A percentile compares a stretch with the other conserved stretches of the same genome.
These are phyloP conservation scores for Pteropus alecto DNA, from an alignment of 2,113 vertebrate genomes.

Conservation along the genomic window DNA sequence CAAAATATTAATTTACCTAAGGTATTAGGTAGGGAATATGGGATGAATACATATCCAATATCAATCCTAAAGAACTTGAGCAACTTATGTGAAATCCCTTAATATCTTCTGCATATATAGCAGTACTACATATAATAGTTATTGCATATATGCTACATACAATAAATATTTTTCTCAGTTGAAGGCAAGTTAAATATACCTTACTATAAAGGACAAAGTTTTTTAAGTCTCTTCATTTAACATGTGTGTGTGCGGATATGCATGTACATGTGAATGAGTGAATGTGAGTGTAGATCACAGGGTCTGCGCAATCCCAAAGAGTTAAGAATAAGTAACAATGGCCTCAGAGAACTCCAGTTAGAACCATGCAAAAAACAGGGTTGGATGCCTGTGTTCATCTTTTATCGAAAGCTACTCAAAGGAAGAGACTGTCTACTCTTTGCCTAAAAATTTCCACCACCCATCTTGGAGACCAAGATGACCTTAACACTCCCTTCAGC, in stretches of 20 bases:
- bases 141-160: neutral
- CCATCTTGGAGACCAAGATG: neutral
- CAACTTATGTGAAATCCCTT: neutral
- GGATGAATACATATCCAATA: neutral
- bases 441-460: neutral
- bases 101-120: neutral
- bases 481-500: neutral
- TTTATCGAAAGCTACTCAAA: neutral
- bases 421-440: neutral
- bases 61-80: neutral
- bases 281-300: neutral
- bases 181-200: neutral
- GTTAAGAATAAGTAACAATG: neutral
- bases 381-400: neutral
- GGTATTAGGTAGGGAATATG: neutral
- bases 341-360: neutral
- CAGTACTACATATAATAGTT: neutral
- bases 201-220: neutral
- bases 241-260: neutral
- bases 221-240: neutral
- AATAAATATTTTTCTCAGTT: neutral
- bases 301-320: neutral
- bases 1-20: neutral
- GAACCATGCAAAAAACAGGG: neutral
- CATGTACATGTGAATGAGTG: neutral